Conservation (phyloP, 92 coral and sea anemone species). For the Epizoanthus illoricatus region DNA sequence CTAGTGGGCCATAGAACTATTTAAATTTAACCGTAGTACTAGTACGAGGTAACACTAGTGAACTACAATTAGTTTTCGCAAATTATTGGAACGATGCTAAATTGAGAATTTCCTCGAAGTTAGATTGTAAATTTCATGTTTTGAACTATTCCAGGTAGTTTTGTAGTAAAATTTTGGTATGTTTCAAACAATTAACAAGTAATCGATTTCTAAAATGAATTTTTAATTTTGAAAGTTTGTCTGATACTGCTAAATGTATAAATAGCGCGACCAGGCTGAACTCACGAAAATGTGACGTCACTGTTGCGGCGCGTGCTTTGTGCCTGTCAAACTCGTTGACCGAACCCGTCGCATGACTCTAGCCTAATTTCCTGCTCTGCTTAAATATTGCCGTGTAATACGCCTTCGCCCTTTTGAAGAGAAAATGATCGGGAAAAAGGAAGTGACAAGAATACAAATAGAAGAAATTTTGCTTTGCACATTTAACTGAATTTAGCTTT, state of each 20-base stretch:
- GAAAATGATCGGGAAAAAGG: constrained; percentile 17
- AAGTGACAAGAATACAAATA: constrained; percentile 2
- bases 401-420: constrained; percentile 38
- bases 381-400: constrained; percentile 21
- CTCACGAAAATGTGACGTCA: constrained; percentile 46
- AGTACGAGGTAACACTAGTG: no score
- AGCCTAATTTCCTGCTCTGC: constrained; percentile 44
- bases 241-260: constrained; percentile 15
- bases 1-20: no score
- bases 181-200: no score
- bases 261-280: constrained; percentile 38
- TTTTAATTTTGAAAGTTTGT: not conserved
- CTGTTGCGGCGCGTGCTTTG: constrained; percentile 28
- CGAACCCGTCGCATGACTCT: constrained; percentile 34
- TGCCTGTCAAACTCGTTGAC: constrained; percentile 42
- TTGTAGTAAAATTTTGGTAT: no score
- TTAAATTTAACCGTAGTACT: no score
- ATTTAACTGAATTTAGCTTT: constrained; percentile 15
- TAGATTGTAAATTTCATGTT: no score
- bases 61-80: no score
- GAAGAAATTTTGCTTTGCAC: not conserved
- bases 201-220: no score
- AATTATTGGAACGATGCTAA: no score
- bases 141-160: no score
- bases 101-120: no score